Base-by-base conservation (phyloP, 2,888 invertebrate genomes). In the Sceliomorpha sp. region DNA sequence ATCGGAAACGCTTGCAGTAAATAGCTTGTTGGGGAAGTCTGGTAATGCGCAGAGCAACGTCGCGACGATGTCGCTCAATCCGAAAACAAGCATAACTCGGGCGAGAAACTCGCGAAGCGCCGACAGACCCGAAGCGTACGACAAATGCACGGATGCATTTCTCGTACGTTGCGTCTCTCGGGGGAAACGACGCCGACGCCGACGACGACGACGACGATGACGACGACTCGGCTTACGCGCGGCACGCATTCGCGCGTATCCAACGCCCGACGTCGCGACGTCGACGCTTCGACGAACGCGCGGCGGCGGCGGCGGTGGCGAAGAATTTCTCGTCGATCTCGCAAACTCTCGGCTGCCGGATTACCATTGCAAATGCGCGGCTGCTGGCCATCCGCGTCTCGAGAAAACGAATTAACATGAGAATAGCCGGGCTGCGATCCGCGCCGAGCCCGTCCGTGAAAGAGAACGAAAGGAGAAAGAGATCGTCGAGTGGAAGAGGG, bases 331-430 rank as follows among this genome's bases (percentile, higher is more conserved):
- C 26, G 24, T 29, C 31, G 37, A 59, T 42, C 8, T 13, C 44
- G 58, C 7, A 29, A 56, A 64, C 44, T 15, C 27, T 34, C 12
- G 12, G 32, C 45, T 55, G 32, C 50, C 15, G 59, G 45, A 73
- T 76, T 74, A 74, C 50, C 73, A 73, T 70, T 73, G 70, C 73
- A 76, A 74, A 76, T 73, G 53, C 56, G 26, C 51, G 55, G 40
- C 55, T 12, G 62, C 37, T 62, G 69, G 60, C 70, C 72, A 55
- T 58, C 59, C 48, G 40, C 60, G 47, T 60, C 63, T 60, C 44
- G 53, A 51, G 56, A 51, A 67, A 56, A 50, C 59, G 51, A 53
- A 74, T 74, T 76, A 76, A 72, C 74, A 76, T 76, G 62, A 74
- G 70, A 76, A 74, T 74, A 60, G 66, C 60, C 62, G 47, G 70